Evolutionary conservation across 2,113 vertebrate species (phyloP).

Genomic region (Amazona guildingii): DNA sequence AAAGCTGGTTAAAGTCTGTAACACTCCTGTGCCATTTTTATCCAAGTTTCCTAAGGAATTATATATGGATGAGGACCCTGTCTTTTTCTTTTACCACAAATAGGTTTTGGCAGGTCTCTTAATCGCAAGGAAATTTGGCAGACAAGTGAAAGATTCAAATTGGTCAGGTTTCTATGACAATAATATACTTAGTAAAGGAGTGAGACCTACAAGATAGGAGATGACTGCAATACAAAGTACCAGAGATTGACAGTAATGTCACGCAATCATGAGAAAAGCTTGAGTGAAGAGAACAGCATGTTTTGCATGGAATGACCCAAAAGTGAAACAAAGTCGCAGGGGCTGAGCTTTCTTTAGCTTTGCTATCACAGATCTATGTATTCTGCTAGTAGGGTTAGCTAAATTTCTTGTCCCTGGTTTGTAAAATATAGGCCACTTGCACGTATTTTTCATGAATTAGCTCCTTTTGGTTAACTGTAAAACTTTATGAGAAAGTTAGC

Average conservation of each 20-base stretch:
- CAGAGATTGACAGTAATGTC: neutral
- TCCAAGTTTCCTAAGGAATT: neutral
- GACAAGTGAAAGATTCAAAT: neutral
- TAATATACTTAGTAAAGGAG: neutral
- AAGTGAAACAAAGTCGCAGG: neutral
- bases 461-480: neutral
- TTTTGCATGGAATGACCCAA: neutral
- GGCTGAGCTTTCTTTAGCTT: neutral
- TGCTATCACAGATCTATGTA: neutral
- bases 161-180: neutral
- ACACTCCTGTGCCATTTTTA: neutral
- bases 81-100: neutral
- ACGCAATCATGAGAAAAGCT: neutral
- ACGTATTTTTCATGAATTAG: neutral
- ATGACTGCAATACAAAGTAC: neutral
- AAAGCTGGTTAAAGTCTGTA: neutral
- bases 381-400: neutral
- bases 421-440: neutral
- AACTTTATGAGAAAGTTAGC: neutral
- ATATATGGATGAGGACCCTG: neutral
- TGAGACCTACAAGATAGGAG: neutral
- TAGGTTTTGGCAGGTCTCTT: neutral
- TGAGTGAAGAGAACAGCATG: neutral
- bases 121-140: neutral
- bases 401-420: neutral